A percentile compares a stretch with the other conserved stretches of the same genome.
Conservation (phyloP, 1,140 invertebrate species). For the Drosophila auraria region DNA sequence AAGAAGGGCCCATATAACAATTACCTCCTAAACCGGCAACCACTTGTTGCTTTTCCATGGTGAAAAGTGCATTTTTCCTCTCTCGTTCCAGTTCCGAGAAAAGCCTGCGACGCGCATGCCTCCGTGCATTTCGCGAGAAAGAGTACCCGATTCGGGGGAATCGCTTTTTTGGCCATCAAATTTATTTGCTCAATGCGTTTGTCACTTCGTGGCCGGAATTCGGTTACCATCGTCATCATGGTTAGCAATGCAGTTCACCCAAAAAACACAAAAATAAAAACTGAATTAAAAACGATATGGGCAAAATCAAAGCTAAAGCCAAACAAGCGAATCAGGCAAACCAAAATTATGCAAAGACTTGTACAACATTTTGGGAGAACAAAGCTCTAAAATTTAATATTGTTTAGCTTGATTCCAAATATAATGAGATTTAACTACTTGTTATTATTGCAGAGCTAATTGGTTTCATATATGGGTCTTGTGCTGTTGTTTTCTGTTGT, state of each 20-base stretch:
- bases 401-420: background rate
- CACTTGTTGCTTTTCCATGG: slow-evolving; percentile 63
- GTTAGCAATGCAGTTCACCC: slow-evolving; percentile 26
- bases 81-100: slow-evolving; percentile 22
- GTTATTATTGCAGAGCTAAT: background rate
- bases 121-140: slow-evolving; percentile 1
- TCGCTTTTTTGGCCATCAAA: slow-evolving; percentile 55
- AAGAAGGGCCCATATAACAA: background rate
- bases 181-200: slow-evolving; percentile 61
- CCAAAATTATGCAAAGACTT: slow-evolving; percentile 33
- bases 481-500: background rate
- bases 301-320: slow-evolving; percentile 41
- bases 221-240: slow-evolving; percentile 46
- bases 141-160: slow-evolving; percentile 28
- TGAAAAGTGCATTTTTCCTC: slow-evolving; percentile 22
- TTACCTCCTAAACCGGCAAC: slow-evolving; percentile 39
- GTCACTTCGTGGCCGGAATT: slow-evolving; percentile 56
- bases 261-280: slow-evolving; percentile 1
- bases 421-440: background rate
- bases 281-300: slow-evolving; percentile 11
- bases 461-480: background rate
- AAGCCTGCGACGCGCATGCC: slow-evolving; percentile 21
- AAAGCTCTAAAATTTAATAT: background rate
- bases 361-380: background rate
- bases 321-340: slow-evolving; percentile 32